Conservation (phyloP, 2,888 invertebrate species). For the Anarsia innoxiella region DNA sequence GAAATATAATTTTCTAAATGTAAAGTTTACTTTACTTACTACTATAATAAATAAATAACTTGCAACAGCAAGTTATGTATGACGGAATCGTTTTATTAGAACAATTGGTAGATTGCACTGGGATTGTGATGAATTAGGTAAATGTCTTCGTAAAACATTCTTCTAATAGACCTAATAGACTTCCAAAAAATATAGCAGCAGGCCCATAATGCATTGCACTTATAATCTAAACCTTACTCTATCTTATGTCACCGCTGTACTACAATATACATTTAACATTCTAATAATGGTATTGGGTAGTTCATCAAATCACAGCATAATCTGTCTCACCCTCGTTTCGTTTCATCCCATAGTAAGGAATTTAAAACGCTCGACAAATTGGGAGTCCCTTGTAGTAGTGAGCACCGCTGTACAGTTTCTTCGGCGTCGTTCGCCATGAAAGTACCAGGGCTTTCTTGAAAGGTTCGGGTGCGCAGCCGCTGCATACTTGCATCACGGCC, state of each 20-base stretch:
- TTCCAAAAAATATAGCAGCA: too few species aligned
- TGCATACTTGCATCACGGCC: conserved; percentile 86
- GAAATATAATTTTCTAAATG: not conserved
- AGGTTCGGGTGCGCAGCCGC: conserved; percentile 84
- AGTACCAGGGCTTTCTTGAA: conserved; percentile 86
- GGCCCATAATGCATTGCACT: too few species aligned
- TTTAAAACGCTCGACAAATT: conserved; percentile 78
- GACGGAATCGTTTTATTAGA: too few species aligned
- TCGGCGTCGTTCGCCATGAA: conserved; percentile 83
- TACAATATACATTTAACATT: not conserved
- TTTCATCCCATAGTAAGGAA: too few species aligned
- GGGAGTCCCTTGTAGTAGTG: conserved; percentile 80
- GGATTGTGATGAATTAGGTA: too few species aligned
- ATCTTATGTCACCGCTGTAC: too few species aligned
- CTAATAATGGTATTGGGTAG: not conserved
- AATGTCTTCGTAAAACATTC: too few species aligned
- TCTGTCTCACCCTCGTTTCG: conserved; percentile 5
- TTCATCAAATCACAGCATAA: conserved; percentile 8
- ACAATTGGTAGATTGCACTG: too few species aligned
- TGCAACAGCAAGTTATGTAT: conserved; percentile 38
- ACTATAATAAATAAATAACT: conserved; percentile 55
- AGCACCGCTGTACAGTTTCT: conserved; percentile 83
- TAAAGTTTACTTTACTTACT: not conserved
- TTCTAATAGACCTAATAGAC: too few species aligned
- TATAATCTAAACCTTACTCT: too few species aligned